Evolutionary conservation across 2,797 vertebrate species (phyloP), one percentile per base, ranked within the genome.

Genomic region (Helostoma temminkii): DNA sequence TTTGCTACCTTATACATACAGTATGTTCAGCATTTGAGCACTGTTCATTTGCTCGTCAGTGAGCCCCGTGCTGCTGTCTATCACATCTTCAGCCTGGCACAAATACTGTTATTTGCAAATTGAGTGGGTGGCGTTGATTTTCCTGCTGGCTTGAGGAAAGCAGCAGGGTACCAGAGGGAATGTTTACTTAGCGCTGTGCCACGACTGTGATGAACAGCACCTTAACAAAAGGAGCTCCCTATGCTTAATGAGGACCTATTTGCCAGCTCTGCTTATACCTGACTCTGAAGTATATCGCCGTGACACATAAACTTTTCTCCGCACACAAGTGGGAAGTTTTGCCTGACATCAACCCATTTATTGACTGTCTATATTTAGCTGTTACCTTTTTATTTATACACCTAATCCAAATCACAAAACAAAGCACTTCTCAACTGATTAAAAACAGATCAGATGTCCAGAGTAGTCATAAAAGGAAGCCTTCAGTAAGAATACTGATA

Each of bases 51-150:
- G 49, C 59, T 70, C 49, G 56, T 84, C 82, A 65, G 54, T 26
- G 48, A 60, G 61, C 75, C 66, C 46, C 6, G 9, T 55, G 47
- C 68, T 55, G 60, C 78, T 80, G 80, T 78, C 84, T 84, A 53
- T 90, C 83, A 84, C 70, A 50, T 78, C 61, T 57, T 78, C 74
- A 61, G 81, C 57, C 70, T 83, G 71, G 78, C 76, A 88, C 76
- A 89, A 90, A 81, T 73, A 84, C 88, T 84, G 88, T 90, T 85
- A 90, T 91, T 90, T 88, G 78, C 69, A 84, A 87, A 88, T 86
- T 84, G 86, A 80, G 88, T 90, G 87, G 88, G 85, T 81, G 87
- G 81, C 32, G 57, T 78, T 86, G 81, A 86, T 89, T 91, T 89
- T 91, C 81, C 79, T 6, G 66, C 80, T 86, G 82, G 84, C 80